Evolutionary conservation across 2,888 invertebrate species (phyloP).

Genomic region (Orthosia incerta): DNA sequence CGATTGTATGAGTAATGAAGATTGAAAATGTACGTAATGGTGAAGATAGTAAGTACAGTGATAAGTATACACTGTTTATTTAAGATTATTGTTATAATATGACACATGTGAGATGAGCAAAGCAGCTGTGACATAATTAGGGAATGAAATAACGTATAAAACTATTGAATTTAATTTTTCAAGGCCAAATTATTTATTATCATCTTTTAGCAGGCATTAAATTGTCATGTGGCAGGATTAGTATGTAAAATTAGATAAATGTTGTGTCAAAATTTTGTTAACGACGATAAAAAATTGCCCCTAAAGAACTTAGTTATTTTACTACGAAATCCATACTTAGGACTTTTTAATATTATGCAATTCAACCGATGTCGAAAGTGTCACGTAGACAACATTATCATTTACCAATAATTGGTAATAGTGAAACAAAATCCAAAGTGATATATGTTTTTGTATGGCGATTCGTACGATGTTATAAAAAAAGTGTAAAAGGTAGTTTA

Average conservation of each 20-base stretch:
- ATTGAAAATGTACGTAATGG: background rate
- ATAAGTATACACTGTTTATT: background rate
- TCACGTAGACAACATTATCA: background rate
- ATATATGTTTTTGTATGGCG: background rate
- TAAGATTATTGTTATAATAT: background rate
- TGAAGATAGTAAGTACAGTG: background rate
- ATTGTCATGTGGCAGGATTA: background rate
- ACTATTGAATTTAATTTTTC: constrained; percentile 2
- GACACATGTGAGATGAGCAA: background rate
- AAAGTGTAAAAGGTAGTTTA: background rate
- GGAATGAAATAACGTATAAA: background rate
- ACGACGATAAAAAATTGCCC: background rate
- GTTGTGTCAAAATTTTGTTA: background rate
- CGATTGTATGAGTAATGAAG: background rate
- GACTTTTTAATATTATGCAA: background rate
- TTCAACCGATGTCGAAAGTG: background rate
- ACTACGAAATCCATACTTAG: too few relatives aligned
- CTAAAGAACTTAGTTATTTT: background rate
- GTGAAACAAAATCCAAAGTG: background rate
- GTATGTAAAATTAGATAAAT: too few relatives aligned
- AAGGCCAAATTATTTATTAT: background rate
- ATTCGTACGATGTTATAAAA: background rate
- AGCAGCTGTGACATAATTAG: background rate
- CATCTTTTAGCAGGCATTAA: background rate
- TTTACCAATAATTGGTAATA: background rate